Base-by-base conservation (phyloP, 2,888 invertebrate species). In the Augiades crinisus region DNA sequence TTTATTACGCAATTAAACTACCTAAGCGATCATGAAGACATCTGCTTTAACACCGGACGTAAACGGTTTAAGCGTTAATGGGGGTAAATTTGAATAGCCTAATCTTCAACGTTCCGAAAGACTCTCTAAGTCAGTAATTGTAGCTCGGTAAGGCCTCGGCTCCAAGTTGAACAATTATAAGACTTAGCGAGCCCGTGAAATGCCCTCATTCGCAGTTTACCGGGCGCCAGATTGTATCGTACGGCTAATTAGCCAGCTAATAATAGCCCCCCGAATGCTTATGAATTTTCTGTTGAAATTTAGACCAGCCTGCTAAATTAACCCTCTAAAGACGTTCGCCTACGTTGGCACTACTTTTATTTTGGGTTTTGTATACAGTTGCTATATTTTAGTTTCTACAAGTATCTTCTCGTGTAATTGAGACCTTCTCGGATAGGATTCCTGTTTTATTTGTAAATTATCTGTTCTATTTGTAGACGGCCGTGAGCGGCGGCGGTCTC, bases 111-210 rank as follows among this genome's bases (percentile, higher is more conserved):
- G 54, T 53, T 54, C 44, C 41, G 30, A 49, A 57, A 58, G 55
- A 56, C 53, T 57, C 49, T 30, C 54, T 59, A 61, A 64, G 62
- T 60, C 66, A 63, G 59, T 70, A 71, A 72, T 69, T 66, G 60
- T 62, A 58, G 56, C 54, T 61, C 57, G 56, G 59, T 58, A 72
- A 69, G 71, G 67, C 72, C 63, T 67, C 68, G 63, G 64, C 63
- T 53, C 60, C 64, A 78, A 79, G 68, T 78, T 79, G 65, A 70
- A 72, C 78, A 75, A 73, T 70, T 68, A 68, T 71, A 74, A 72
- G 71, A 68, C 67, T 77, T 76, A 74, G 75, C 74, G 72, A 69
- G 62, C 57, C 63, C 68, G 69, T 80, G 74, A 80, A 78, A 69
- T 63, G 65, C 65, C 61, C 66, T 68, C 62, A 59, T 64, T 63